These are phyloP conservation scores for Lasiurus borealis DNA, from an alignment of 2,113 vertebrate genomes.

Conservation along the genomic window DNA sequence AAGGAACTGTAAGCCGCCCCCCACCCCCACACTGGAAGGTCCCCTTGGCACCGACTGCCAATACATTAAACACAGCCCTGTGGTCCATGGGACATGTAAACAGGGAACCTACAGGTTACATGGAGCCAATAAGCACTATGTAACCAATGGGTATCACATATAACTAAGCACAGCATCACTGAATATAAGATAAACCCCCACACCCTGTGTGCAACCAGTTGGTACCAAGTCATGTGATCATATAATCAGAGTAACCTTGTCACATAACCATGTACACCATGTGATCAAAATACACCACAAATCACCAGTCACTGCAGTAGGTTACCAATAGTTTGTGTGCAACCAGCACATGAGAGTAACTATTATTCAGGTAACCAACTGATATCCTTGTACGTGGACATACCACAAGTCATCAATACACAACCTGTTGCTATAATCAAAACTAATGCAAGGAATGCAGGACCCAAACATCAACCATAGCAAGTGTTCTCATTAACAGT, in stretches of 20 bases:
- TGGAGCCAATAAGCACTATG: not conserved
- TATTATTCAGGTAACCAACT: not conserved
- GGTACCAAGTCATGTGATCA: not conserved
- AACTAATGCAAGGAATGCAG: not conserved
- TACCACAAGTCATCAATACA: not conserved
- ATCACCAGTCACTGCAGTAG: not conserved
- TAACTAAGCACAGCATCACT: not conserved
- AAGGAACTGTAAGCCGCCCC: not conserved
- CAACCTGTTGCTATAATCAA: not conserved
- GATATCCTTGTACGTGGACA: not conserved
- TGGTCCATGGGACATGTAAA: not conserved
- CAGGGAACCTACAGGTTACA: not conserved
- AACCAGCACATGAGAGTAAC: not conserved
- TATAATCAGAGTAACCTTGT: not conserved
- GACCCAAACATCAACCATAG: not conserved
- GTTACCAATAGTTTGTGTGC: not conserved
- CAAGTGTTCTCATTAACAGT: not conserved
- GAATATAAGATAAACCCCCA: not conserved
- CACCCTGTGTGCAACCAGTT: not conserved
- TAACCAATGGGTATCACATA: not conserved
- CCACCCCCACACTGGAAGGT: not conserved
- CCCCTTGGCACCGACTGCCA: not conserved
- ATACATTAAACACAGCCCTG: not conserved
- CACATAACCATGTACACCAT: not conserved
- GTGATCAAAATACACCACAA: not conserved